phyloP scores from a whole-genome alignment of 2,888 invertebrate species.

The Folsomia manolachei region DNA sequence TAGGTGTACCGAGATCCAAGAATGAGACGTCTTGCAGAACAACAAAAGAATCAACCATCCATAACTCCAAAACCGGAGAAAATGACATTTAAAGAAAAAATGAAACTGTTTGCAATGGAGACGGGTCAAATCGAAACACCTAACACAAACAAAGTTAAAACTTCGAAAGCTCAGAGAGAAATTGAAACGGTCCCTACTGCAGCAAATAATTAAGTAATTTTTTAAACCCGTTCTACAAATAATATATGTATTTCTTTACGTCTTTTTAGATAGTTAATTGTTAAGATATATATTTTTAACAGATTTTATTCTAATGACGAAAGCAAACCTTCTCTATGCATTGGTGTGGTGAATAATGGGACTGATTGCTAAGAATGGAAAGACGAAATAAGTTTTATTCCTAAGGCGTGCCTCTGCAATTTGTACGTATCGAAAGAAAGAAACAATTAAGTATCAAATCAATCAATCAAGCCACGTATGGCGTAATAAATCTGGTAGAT shows the following conservation, averaged over 20 bases:
- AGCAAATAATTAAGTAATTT: conserved; percentile 9
- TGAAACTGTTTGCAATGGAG: conserved; percentile 98
- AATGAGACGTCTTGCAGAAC: conserved; percentile 78
- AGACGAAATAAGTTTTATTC: too few relatives aligned
- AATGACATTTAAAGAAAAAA: conserved; percentile 95
- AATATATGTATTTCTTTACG: too few relatives aligned
- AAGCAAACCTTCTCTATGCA: too few relatives aligned
- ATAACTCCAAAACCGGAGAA: conserved; percentile 75
- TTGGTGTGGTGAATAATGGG: too few relatives aligned
- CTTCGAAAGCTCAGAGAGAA: conserved; percentile 90
- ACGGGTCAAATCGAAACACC: conserved; percentile 90
- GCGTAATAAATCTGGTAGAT: neutral
- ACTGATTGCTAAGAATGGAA: too few relatives aligned
- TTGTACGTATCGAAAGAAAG: too few relatives aligned
- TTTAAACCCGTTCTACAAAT: too few relatives aligned
- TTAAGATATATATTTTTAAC: too few relatives aligned
- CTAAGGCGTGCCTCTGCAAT: too few relatives aligned
- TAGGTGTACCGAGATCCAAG: conserved; percentile 86
- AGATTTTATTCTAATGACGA: too few relatives aligned
- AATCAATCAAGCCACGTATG: neutral
- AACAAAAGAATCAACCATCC: conserved; percentile 64
- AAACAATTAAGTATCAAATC: too few relatives aligned
- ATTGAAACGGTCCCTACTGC: conserved; percentile 67
- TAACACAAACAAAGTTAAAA: conserved; percentile 92
- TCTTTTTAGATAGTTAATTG: too few relatives aligned